Conservation (phyloP, 2,113 vertebrate genomes). For the Pollachius pollachius region DNA sequence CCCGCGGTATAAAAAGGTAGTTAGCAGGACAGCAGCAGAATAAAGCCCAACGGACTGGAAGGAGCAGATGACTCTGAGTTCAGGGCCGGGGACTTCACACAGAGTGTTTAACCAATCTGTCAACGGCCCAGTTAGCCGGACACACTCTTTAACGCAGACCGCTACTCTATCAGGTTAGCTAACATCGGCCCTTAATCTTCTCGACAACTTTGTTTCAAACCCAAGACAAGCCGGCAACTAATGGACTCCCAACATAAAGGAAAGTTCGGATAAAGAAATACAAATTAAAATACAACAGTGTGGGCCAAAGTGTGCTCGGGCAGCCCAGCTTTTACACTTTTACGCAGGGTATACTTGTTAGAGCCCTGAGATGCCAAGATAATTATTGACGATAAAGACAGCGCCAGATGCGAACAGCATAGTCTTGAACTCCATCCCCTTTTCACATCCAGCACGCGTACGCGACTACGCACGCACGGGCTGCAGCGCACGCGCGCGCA, state of each 20-base stretch:
- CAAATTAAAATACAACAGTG: background rate
- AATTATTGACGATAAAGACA: constrained; percentile 62
- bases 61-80: background rate
- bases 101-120: too few species aligned
- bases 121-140: too few species aligned
- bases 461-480: background rate
- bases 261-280: constrained; percentile 3
- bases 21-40: background rate
- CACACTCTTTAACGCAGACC: too few species aligned
- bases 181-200: too few species aligned
- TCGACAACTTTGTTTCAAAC: too few species aligned
- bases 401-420: constrained; percentile 30
- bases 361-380: constrained; percentile 44
- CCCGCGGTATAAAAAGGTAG: background rate
- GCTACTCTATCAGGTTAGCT: too few species aligned
- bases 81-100: constrained; percentile 1
- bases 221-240: constrained; percentile 19
- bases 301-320: too few species aligned
- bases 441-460: constrained; percentile 20
- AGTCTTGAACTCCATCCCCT: constrained; percentile 22
- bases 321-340: too few species aligned
- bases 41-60: background rate
- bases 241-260: constrained; percentile 20
- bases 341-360: constrained; percentile 38
- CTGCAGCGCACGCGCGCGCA: constrained; percentile 8